Conservation (phyloP, 2,113 vertebrate species). For the Hymenochirus boettgeri region DNA sequence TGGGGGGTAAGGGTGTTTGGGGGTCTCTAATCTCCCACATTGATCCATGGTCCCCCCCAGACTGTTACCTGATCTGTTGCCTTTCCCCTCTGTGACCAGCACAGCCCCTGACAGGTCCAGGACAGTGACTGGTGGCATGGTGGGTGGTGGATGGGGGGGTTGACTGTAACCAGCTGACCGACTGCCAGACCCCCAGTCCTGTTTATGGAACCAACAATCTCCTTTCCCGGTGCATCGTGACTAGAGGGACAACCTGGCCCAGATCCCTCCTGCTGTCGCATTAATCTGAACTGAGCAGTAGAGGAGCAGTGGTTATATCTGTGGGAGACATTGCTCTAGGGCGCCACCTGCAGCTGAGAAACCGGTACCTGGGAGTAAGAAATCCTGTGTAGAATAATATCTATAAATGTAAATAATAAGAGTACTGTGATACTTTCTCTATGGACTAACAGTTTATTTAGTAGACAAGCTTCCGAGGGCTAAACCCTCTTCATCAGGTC, state of each 20-base stretch:
- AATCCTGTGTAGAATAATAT: no score
- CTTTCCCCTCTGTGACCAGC: constrained; percentile 43
- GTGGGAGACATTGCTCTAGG: constrained; percentile 2
- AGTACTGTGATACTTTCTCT: no score
- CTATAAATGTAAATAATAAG: no score
- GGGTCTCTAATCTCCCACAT: no score
- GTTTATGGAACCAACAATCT: constrained; percentile 17
- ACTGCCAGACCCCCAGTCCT: constrained; percentile 17
- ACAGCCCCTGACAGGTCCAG: constrained; percentile 54
- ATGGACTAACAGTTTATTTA: no score
- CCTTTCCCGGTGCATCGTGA: constrained; percentile 17
- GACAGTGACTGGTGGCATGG: constrained; percentile 61
- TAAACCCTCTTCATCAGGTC: no score
- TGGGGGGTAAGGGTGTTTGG: no score
- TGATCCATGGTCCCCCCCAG: background rate
- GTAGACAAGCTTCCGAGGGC: no score
- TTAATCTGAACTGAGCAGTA: constrained; percentile 27
- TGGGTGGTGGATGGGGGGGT: background rate
- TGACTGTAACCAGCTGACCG: constrained; percentile 2
- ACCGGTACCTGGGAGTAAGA: no score
- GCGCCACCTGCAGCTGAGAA: constrained; percentile 23
- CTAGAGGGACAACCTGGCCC: constrained; percentile 19
- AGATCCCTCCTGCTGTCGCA: constrained; percentile 18
- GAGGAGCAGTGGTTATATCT: constrained; percentile 27
- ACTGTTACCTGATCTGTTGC: constrained; percentile 60